Percentiles rank a stretch among this genome's conserved stretches.
These are phyloP conservation scores for Lucifuga dentata DNA, from an alignment of 2,113 vertebrate genomes.

Conservation along the genomic window DNA sequence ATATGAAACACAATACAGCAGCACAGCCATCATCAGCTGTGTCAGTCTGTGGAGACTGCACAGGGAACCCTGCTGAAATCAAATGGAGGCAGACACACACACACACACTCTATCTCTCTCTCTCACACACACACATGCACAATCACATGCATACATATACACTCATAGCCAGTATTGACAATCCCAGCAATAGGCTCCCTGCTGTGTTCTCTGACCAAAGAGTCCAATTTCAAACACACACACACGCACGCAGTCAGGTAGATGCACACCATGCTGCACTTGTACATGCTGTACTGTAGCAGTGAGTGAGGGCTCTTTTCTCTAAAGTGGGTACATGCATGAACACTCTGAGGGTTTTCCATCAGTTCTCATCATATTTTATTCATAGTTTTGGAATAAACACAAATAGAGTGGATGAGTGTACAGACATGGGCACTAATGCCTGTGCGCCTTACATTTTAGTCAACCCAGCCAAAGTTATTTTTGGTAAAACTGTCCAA, in stretches of 20 bases:
- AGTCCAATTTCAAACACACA: slow-evolving; percentile 43
- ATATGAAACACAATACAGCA: slow-evolving; percentile 62
- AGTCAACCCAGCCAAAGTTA: slow-evolving; percentile 63
- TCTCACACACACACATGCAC: neutral
- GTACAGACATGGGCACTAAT: slow-evolving; percentile 60
- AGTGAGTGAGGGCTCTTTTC: slow-evolving; percentile 27
- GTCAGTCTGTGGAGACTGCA: slow-evolving; percentile 59
- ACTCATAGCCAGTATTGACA: slow-evolving; percentile 22
- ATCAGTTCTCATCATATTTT: slow-evolving; percentile 73
- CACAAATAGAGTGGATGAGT: slow-evolving; percentile 67
- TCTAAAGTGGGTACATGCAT: slow-evolving; percentile 41
- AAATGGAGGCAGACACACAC: slow-evolving; percentile 44
- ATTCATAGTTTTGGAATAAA: slow-evolving; percentile 72
- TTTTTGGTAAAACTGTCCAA: slow-evolving; percentile 63
- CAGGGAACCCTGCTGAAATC: slow-evolving; percentile 65
- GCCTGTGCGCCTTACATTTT: slow-evolving; percentile 63
- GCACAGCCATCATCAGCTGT: slow-evolving; percentile 61
- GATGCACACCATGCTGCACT: neutral
- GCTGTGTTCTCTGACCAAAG: slow-evolving; percentile 42
- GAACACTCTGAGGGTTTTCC: slow-evolving; percentile 66
- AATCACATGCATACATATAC: neutral
- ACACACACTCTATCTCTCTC: neutral
- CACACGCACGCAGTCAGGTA: slow-evolving; percentile 9
- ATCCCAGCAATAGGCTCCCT: slow-evolving; percentile 61
- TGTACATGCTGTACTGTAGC: slow-evolving; percentile 28